Conservation (phyloP, 1,140 invertebrate species). For the Eurytemora carolleeae region DNA sequence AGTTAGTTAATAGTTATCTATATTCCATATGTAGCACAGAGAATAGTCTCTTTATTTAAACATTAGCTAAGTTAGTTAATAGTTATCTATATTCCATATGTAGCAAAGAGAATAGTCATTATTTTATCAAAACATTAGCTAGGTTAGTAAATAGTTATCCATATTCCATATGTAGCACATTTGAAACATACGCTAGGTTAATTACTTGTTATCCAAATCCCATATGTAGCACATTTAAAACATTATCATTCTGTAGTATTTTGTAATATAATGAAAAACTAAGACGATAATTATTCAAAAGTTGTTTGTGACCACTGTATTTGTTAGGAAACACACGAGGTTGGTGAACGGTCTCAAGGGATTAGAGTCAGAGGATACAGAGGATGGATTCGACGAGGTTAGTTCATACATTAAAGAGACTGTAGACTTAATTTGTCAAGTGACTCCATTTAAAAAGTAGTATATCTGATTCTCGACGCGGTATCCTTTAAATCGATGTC, state of each 20-base stretch:
- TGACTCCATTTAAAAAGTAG: too few relatives aligned
- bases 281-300: too few relatives aligned
- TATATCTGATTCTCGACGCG: too few relatives aligned
- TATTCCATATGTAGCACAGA: slow-evolving; percentile 86
- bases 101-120: slow-evolving; percentile 78
- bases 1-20: slow-evolving; percentile 40
- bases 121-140: slow-evolving; percentile 59
- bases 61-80: slow-evolving; percentile 53
- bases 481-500: too few relatives aligned
- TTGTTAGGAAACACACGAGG: slow-evolving; percentile 24
- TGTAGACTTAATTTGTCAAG: too few relatives aligned
- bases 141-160: slow-evolving; percentile 43
- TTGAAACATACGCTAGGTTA: slow-evolving; percentile 64
- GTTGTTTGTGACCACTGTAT: too few relatives aligned
- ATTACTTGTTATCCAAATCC: slow-evolving; percentile 38
- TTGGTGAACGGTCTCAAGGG: slow-evolving; percentile 17
- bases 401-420: too few relatives aligned
- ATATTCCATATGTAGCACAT: slow-evolving; percentile 92
- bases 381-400: not conserved
- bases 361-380: slow-evolving; percentile 1
- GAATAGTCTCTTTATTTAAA: slow-evolving; percentile 68
- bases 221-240: slow-evolving; percentile 94
- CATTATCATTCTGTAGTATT: too few relatives aligned
- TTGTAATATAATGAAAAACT: too few relatives aligned
- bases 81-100: slow-evolving; percentile 61